Percentiles rank a stretch among this genome's conserved stretches.
Conservation (phyloP, 1,140 invertebrate genomes). For the Lethrus apterus region DNA sequence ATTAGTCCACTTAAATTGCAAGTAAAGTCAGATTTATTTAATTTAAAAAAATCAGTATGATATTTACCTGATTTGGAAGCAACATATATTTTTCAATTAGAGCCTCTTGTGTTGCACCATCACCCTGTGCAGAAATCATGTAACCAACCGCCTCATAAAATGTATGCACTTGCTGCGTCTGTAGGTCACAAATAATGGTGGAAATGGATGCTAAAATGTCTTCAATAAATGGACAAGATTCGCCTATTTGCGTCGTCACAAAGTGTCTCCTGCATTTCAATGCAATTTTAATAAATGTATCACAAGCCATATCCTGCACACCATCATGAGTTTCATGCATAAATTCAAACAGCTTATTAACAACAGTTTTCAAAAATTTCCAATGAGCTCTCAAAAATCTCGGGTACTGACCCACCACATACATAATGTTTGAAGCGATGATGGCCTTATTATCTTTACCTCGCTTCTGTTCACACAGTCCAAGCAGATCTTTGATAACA, state of each 20-base stretch:
- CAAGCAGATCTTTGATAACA: conserved; percentile 97
- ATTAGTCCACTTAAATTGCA: too few species aligned
- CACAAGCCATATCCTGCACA: conserved; percentile 99
- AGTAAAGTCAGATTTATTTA: too few species aligned
- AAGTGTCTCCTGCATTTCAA: conserved; percentile 97
- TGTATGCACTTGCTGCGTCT: conserved; percentile 91
- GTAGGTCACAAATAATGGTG: conserved; percentile 97
- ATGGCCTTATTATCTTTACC: conserved; percentile 99
- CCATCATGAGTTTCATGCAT: conserved; percentile 99
- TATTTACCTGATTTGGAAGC: conserved; percentile 83
- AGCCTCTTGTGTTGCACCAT: conserved; percentile 81
- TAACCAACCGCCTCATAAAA: conserved; percentile 99
- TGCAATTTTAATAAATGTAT: conserved; percentile 99
- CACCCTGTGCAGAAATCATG: conserved; percentile 95
- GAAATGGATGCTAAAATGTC: conserved; percentile 96
- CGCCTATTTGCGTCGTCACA: conserved; percentile 92
- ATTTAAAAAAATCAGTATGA: too few species aligned
- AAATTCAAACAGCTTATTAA: conserved; percentile 99
- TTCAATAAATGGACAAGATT: conserved; percentile 96
- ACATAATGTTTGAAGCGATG: conserved; percentile 99
- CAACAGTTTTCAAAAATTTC: conserved; percentile 99
- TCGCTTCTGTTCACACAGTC: conserved; percentile 98
- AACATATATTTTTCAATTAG: conserved; percentile 97
- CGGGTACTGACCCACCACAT: conserved; percentile 99
- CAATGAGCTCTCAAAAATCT: conserved; percentile 98